Evolutionary conservation across 2,797 vertebrate species (phyloP).

Genomic region (Austrolebias charrua): DNA sequence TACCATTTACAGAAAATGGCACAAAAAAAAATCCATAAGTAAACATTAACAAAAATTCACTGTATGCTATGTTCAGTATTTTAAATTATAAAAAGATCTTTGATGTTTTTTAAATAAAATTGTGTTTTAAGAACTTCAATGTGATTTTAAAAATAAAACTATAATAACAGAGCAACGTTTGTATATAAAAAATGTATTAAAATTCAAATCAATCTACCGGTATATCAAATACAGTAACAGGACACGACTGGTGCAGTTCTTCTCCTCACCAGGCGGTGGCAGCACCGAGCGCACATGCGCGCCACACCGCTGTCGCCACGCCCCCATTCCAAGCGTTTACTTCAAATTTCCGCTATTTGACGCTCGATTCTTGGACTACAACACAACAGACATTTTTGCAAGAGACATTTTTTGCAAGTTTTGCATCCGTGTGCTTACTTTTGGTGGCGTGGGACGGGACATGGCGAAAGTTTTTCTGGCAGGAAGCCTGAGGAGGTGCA

Average conservation of each 20-base stretch:
- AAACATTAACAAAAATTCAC: too few species aligned
- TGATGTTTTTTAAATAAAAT: too few species aligned
- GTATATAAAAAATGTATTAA: neutral
- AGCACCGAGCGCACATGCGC: neutral
- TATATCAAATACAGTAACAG: neutral
- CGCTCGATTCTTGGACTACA: neutral
- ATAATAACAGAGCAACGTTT: neutral
- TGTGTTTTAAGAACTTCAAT: too few species aligned
- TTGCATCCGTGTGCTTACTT: too few species aligned
- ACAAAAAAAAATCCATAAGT: too few species aligned
- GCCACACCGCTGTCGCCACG: neutral
- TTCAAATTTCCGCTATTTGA: slow-evolving; percentile 51
- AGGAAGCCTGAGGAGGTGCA: slow-evolving; percentile 53
- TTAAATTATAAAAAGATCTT: too few species aligned
- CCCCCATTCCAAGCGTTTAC: slow-evolving; percentile 6
- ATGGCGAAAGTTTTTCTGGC: slow-evolving; percentile 73
- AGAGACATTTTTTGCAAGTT: neutral
- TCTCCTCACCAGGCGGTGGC: slow-evolving; percentile 30
- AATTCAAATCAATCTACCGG: neutral
- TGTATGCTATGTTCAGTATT: too few species aligned
- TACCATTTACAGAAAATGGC: too few species aligned
- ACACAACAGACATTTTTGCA: too few species aligned
- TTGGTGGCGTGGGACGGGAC: neutral
- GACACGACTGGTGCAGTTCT: neutral
- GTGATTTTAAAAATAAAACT: neutral